Conservation (phyloP, 2,797 vertebrate species). For the Amniataba percoides region DNA sequence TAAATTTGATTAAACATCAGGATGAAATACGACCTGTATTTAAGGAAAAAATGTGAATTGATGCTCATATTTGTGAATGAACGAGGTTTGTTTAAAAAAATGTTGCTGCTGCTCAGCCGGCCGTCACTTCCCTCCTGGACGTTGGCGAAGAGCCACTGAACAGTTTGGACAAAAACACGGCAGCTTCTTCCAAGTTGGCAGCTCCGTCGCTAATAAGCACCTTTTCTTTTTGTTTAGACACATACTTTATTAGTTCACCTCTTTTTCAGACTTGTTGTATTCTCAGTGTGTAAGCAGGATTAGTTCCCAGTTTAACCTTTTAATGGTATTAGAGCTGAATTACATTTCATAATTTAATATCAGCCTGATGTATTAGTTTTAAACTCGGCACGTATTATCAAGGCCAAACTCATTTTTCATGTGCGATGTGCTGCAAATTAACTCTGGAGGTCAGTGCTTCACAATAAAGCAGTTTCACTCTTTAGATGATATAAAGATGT, state of each 20-base stretch:
- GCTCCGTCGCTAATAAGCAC: constrained; percentile 16
- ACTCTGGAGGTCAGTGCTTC: background rate
- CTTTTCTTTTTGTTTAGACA: constrained; percentile 18
- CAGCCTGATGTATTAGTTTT: background rate
- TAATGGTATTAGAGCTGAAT: too few species aligned
- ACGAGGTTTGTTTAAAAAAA: background rate
- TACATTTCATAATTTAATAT: too few species aligned
- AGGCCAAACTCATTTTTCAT: too few species aligned
- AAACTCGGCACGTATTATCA: too few species aligned
- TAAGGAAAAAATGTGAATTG: background rate
- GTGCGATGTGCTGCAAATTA: background rate
- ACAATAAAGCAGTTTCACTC: background rate
- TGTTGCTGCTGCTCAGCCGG: constrained; percentile 12
- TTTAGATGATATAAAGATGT: too few species aligned
- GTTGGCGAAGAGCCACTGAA: constrained; percentile 1
- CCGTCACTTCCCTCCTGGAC: constrained; percentile 19
- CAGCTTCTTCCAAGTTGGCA: constrained; percentile 9
- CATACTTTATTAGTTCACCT: background rate
- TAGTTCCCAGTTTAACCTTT: background rate
- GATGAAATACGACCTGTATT: background rate
- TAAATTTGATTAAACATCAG: background rate
- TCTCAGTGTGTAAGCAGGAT: background rate
- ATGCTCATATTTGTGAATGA: background rate
- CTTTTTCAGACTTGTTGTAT: background rate
- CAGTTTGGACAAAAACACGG: constrained; percentile 16